Base-by-base conservation (phyloP, 2,888 invertebrate species). In the Lasioglossum zephyrum region DNA sequence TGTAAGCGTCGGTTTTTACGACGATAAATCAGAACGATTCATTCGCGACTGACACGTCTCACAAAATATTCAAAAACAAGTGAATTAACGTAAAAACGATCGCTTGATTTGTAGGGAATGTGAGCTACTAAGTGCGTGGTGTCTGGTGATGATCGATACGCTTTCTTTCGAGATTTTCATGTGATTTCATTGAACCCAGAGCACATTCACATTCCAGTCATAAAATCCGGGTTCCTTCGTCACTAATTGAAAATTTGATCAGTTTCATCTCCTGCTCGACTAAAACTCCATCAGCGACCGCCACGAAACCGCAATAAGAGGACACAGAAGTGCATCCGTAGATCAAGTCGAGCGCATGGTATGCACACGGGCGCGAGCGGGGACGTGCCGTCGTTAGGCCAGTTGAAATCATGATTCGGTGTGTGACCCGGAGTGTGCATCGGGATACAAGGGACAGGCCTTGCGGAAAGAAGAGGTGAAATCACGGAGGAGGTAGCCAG, bases 281-380 rank as follows among this genome's bases (percentile, higher is more conserved):
- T 11, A 5, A 2, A 73, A 73, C 22, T 26, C 70, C 13, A 5
- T 44, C 77, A 63, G 16, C 31, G 75, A 39, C 26, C 49, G 18
- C 13, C 26, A 9, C 9, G 26, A 31, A 69, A 73, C 13, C 49
- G 13, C 53, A 31, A n/a, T 66, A 66, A 72, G 39, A 57, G 44
- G 41, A 75, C 49, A 63, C 39, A 41, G 9, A 70, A 44, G 49
- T 84, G 74, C 70, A 81, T 86, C 84, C 81, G 85, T 90, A 88
- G 87, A 88, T 92, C 88, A 82, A 84, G 86, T 82, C 79, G 81
- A 18, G 57, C 66, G 18, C 22, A 6, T 66, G 84, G 63, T 74
- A 83, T 77, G 75, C 70, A 73, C 44, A 18, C 11, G 53, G 66
- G 63, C 57, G 66, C 11, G 53, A 60, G 63, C 57, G 66, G 26